Base-by-base conservation (phyloP, 2,888 invertebrate genomes). In the Ornithoptera alexandrae region DNA sequence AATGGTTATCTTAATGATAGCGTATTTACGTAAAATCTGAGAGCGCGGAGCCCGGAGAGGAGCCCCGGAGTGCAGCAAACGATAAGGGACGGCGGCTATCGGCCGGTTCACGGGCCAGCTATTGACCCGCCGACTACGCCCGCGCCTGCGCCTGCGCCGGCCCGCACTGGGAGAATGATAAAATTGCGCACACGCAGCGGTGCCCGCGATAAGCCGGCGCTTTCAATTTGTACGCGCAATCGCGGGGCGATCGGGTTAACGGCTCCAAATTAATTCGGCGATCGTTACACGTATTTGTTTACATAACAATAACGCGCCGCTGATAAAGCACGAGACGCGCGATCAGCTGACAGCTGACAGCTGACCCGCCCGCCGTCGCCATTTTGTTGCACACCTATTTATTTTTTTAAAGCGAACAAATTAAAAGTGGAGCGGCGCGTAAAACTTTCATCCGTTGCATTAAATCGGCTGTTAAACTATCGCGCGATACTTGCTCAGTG, bases 11-110 rank as follows among this genome's bases (percentile, higher is more conserved):
- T 91, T 86, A 89, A 89, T 86, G 90, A 87, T 81, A 81, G 81
- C 80, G 84, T 89, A 88, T 90, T 89, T 90, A 88, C 89, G 90
- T 90, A 82, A 89, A 91, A 90, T 90, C 91, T 89, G 88, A 87
- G 88, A 85, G 85, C 85, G 85, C 83, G 85, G 83, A 81, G 79
- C 82, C 83, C 87, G 84, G 83, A 83, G 82, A 84, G 84, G 89
- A 85, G 86, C 84, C 84, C 80, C 73, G 73, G 84, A 86, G 88
- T 85, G 88, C 88, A 85, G 79, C 78, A 86, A 76, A 81, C 87
- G 90, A 91, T 91, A 91, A 89, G 83, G 78, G 84, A 81, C 75
- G 76, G 17, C 76, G 81, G 78, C 82, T 90, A 89, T 90, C 89
- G 77, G 64, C 75, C 76, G 81, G 90, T 88, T 89, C 91, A 90